These are phyloP conservation scores for Pristionchus pacificus DNA, from an alignment of 1,140 invertebrate species.

Conservation along the genomic window DNA sequence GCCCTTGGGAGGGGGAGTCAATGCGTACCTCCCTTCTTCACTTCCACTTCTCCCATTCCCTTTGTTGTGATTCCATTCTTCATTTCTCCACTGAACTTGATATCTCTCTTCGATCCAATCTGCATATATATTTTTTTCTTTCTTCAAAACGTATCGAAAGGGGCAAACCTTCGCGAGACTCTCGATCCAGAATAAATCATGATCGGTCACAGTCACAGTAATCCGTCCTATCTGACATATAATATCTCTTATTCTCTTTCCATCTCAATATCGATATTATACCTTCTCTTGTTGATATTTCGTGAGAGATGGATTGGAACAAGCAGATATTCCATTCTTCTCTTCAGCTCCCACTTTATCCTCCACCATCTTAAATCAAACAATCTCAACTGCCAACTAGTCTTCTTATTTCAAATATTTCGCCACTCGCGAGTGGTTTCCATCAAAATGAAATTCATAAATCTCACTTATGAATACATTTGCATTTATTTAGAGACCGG, in stretches of 20 bases:
- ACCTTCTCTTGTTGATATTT: background rate
- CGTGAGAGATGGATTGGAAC: background rate
- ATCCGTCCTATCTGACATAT: background rate
- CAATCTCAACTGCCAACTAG: too few relatives aligned
- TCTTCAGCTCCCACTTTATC: background rate
- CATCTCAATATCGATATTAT: background rate
- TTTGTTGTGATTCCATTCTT: background rate
- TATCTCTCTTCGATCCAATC: constrained; percentile 13
- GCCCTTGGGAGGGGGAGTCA: background rate
- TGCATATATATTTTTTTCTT: constrained; percentile 8
- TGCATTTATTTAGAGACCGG: too few relatives aligned
- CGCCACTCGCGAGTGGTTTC: too few relatives aligned
- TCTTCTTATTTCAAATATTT: too few relatives aligned
- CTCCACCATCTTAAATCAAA: background rate
- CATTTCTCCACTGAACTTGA: constrained; percentile 15
- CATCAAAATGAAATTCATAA: background rate
- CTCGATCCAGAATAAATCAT: constrained; percentile 1
- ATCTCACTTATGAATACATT: too few relatives aligned
- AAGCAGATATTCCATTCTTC: background rate
- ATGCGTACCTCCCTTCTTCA: background rate
- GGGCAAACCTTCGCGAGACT: constrained; percentile 2
- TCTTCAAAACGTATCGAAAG: constrained; percentile 2
- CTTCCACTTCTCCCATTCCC: background rate
- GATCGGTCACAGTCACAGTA: constrained; percentile 12
- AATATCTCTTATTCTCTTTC: background rate